Evolutionary conservation across 2,888 invertebrate genomes (phyloP).

Genomic region (Ditula angustiorana): DNA sequence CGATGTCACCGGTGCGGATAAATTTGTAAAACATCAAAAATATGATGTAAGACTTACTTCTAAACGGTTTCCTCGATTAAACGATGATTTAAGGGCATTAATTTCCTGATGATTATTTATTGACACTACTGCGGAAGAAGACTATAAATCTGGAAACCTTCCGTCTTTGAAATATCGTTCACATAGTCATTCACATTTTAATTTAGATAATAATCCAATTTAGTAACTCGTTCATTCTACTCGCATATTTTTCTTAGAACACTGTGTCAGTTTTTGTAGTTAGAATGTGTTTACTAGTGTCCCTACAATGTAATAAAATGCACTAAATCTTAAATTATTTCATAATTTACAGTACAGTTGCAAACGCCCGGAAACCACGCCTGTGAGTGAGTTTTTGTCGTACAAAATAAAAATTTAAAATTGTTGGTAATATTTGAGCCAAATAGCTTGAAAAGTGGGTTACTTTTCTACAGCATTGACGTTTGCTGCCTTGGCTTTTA

Average conservation of each 20-base stretch:
- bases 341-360: not conserved
- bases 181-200: not conserved
- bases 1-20: not conserved
- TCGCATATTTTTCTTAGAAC: too few relatives aligned
- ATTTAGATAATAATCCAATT: too few relatives aligned
- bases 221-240: too few relatives aligned
- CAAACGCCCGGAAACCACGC: not conserved
- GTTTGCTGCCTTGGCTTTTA: too few relatives aligned
- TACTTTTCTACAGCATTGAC: not conserved
- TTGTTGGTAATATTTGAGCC: not conserved
- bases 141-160: not conserved
- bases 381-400: not conserved
- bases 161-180: not conserved
- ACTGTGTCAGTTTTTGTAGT: too few relatives aligned
- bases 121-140: conserved; percentile 13
- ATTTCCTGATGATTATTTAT: conserved; percentile 25
- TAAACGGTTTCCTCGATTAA: conserved; percentile 18
- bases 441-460: not conserved
- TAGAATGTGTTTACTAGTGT: too few relatives aligned
- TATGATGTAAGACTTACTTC: not conserved
- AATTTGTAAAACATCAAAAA: not conserved
- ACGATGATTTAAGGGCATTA: conserved; percentile 21
- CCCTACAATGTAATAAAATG: not conserved
- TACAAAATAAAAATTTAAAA: not conserved
- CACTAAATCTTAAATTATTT: not conserved